phyloP scores from a whole-genome alignment of 2,888 invertebrate species.

The Leucoptera coffeella region DNA sequence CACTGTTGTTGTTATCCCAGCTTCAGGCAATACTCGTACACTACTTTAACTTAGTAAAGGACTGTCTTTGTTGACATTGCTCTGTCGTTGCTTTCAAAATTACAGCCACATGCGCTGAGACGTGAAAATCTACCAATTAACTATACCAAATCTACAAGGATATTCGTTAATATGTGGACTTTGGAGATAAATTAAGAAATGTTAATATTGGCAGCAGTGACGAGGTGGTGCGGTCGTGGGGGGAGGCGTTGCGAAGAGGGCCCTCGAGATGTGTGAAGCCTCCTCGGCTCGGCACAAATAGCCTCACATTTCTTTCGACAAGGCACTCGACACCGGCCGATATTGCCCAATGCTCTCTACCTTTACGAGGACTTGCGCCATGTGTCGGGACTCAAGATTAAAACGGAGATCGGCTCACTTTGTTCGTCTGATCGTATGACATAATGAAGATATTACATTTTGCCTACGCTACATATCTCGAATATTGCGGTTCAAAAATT shows the following conservation, averaged over 20 bases:
- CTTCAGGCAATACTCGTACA: slow-evolving; percentile 13
- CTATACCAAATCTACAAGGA: too few species aligned
- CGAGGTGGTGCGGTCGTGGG: slow-evolving; percentile 8
- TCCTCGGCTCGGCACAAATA: slow-evolving; percentile 28
- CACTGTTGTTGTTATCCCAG: slow-evolving; percentile 15
- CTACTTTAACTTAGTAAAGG: slow-evolving; percentile 19
- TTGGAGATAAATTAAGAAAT: too few species aligned
- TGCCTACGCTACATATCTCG: too few species aligned
- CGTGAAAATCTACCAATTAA: too few species aligned
- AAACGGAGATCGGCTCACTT: too few species aligned
- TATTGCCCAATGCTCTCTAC: slow-evolving; percentile 18
- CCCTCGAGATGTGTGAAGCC: slow-evolving; percentile 14
- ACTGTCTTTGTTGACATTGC: slow-evolving; percentile 6
- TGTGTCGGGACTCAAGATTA: background rate
- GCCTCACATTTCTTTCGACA: slow-evolving; percentile 32
- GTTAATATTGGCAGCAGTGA: too few species aligned
- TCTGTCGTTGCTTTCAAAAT: too few species aligned
- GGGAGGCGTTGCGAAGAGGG: slow-evolving; percentile 17
- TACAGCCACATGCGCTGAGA: too few species aligned
- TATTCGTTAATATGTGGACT: too few species aligned
- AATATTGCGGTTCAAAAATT: too few species aligned
- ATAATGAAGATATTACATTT: too few species aligned
- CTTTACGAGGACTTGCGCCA: slow-evolving; percentile 22
- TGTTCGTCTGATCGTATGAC: too few species aligned
- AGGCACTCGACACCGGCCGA: slow-evolving; percentile 26